Percentiles rank a stretch among this genome's conserved stretches.
These are phyloP conservation scores for Podotricha telesiphe DNA, from an alignment of 2,888 invertebrate genomes.

Conservation along the genomic window DNA sequence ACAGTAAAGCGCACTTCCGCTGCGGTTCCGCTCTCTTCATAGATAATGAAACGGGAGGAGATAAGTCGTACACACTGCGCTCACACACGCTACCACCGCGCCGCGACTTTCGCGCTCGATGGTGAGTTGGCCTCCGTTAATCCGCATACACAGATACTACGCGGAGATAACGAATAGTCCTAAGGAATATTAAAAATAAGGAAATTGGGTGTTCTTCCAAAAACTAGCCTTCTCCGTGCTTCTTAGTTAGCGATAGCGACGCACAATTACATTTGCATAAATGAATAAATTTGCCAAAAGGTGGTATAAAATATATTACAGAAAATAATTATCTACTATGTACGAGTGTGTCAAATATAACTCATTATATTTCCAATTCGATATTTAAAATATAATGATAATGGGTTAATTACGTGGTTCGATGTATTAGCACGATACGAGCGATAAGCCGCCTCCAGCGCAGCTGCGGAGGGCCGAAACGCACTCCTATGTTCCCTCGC, in stretches of 20 bases:
- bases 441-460: background rate
- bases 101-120: constrained; percentile 68
- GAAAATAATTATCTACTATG: background rate
- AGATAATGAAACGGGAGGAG: constrained; percentile 66
- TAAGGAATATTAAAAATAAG: background rate
- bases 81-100: constrained; percentile 68
- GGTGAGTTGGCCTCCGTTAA: constrained; percentile 63
- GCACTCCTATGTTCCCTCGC: too few relatives aligned
- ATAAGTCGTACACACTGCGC: constrained; percentile 59
- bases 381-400: background rate
- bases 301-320: background rate
- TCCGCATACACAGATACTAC: constrained; percentile 51
- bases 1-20: constrained; percentile 54
- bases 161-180: background rate
- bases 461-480: too few relatives aligned
- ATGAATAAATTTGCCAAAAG: background rate
- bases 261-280: background rate
- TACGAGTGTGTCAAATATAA: background rate
- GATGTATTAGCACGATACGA: background rate
- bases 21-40: constrained; percentile 61
- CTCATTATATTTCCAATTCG: background rate
- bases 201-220: constrained; percentile 3
- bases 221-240: background rate
- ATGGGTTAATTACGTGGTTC: background rate
- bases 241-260: background rate